Evolutionary conservation across 1,140 invertebrate genomes (phyloP), one percentile per base, ranked within the genome.

Genomic region (Atta cephalotes): DNA sequence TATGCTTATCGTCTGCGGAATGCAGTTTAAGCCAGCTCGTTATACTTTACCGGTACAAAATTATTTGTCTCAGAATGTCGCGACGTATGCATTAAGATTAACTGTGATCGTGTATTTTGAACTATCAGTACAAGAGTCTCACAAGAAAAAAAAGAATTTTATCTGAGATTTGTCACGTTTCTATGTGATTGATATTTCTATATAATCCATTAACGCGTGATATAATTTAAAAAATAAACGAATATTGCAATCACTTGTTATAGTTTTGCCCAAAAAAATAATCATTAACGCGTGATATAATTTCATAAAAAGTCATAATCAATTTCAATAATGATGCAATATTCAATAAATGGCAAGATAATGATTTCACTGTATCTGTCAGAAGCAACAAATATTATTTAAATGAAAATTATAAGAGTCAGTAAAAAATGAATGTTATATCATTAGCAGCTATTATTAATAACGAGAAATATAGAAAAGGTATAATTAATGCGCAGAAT

Each of bases 1-100:
- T 92, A 92, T 77, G 89, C 87, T 92, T 92, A 92, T 92, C 91
- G 85, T 70, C 76, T 77, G 18, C 31, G 90, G 86, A 91, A 91
- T 90, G 90, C 87, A 89, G 78, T 85, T 60, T 79, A 68, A 84
- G 79, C 62, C 16, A 51, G 35, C 71, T 86, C 70, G 65, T 72
- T 80, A 78, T 80, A 84, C 62, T 88, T 85, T 70, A 45, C 74
- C 76, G 60, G 80, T 81, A 68, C 84, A 18, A 58, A 79, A 63
- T 65, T 60, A 51, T 85, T 87, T 82, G 62, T 89, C 71, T 80
- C 7, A 49, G 56, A 77, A 51, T 14, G 28, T 58, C 16, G 74
- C 45, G 49, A 35, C 28, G 45, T 51, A 56, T 62, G 56, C 56
- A 31, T 72, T 71, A 72, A 82, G 79, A 82, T 84, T 79, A 66